Evolutionary conservation across 2,113 vertebrate species (phyloP), one percentile per base, ranked within the genome.

Genomic region (Carollia perspicillata): DNA sequence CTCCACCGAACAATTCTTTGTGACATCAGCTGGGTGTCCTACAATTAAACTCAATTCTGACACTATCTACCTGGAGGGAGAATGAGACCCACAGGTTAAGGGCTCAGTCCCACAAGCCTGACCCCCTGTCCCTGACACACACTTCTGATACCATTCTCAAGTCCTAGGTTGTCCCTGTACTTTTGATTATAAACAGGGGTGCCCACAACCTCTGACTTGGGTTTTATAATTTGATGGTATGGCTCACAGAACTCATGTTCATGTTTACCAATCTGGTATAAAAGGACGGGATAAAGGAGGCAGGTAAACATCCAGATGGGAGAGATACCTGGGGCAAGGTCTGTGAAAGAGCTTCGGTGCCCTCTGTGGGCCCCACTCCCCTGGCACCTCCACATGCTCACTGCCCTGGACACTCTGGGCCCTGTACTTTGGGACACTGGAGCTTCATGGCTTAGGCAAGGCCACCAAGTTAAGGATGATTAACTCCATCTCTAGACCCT

Each of bases 361-460:
- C 18, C 33, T 47, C 58, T 40, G 0, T 0, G 2, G 0, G 42
- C 26, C 13, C 18, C 26, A 1, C n/a, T 16, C 40, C 28, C 58
- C 69, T 26, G 23, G 49, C 9, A 20, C 44, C 66, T 47, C 18
- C 33, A 5, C 0, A 0, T 28, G 26, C 3, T 60, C n/a, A 26
- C 37, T 37, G 2, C 7, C 44, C 23, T 1, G 33, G 60, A 49
- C 33, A 8, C 23, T 78, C 40, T 26, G 28, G 22, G 26, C n/a
- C 71, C 49, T 18, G 42, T 9, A 13, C 26, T 55, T 10, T 2
- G 26, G 71, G 40, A 40, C 22, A 4, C 30, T 4, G 58, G 55
- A 84, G 35, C 47, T 65, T 66, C 68, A 14, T 26, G 33, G 8
- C 11, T 26, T 18, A 9, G n/a, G n/a, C 33, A 28, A 7, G 35